Base-by-base conservation (phyloP, 2,797 vertebrate species). In the Channa striata region DNA sequence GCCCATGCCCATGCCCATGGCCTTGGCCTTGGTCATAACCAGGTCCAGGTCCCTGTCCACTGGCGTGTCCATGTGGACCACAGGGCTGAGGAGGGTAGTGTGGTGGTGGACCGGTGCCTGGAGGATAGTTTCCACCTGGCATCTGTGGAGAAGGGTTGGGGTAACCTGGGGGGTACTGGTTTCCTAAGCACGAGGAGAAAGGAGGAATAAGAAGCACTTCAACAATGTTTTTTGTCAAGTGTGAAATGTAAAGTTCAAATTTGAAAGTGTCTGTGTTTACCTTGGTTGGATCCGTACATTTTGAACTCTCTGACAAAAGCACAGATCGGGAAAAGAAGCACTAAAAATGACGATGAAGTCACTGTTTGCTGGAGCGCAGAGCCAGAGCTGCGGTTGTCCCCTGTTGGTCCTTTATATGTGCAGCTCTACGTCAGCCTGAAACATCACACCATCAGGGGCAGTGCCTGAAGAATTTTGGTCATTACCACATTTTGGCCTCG, bases 241-340 rank as follows among this genome's bases (percentile, higher is more conserved):
- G 7, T 42, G 25, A 30, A 30, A 4, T 30, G 13, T 33, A 25
- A 68, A 10, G 6, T 33, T 65, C 14, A 37, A 3, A 43, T 54
- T 14, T 30, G 0, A 57, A 37, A 47, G 17, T 3, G 8, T 0
- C 1, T 23, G 1, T 37, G 2, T 17, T 79, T 74, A 90, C 88
- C 88, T 89, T 87, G 85, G 59, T 90, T 86, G 14, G 79, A 13
- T 25, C 75, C 66, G 52, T 59, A 87, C 88, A 90, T 90, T 48
- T 62, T 76, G 4, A 64, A 48, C n/a, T 11, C 11, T 63, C 21
- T 43, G 59, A 3, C 19, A 30, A 64, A 72, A 46, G 48, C 16
- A 11, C 33, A 57, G 46, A 34, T 59, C 30, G 72, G 69, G 16
- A 6, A 25, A 47, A 39, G 43, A 37, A 46, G 16, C 2, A 16